Base-by-base conservation (phyloP, 2,888 invertebrate genomes). In the Schizaphis graminum region DNA sequence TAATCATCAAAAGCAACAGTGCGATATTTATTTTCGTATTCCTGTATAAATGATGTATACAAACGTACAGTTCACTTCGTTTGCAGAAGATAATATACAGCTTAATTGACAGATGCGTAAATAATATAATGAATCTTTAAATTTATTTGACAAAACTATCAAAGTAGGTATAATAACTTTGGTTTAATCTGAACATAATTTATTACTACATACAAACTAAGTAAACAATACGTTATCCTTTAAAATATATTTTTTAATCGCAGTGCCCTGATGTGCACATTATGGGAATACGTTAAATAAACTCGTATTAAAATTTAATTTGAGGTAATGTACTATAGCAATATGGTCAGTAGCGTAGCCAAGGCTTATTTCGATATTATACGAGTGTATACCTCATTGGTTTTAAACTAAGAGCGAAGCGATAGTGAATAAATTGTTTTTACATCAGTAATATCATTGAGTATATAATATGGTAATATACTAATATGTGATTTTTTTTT, bases 1-100 rank as follows among this genome's bases (percentile, higher is more conserved):
- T 91, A 91, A 91, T 77, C 35, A 41, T 77, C 16, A 3, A 21
- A 77, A 87, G 91, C 89, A 91, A 94, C 94, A 67, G 90, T 91
- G 86, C 26, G 28, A 44, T 49, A 86, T 86, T 35, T 86, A 86
- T 8, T 86, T 86, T 21, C 21, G 16, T 47, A 47, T 49, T 86
- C 16, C 28, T 86, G 8, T 35, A 21, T 16, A 67, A 10, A 5
- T 67, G 10, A 47, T 47, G 41, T 44, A 44, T 28, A n/a, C 16
- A 35, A 16, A 67, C 7, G n/a, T 16, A 16, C 16, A 35, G 0
- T 53, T 3, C 3, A 53, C 53, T 77, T 77, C 21, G 7, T 77
- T 77, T n/a, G 21, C 1, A n/a, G 5, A 77, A 35, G 7, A 77
- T 77, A 77, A 0, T 67, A 67, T 67, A n/a, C 13, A 13, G 28